Conservation (phyloP, 2,888 invertebrate genomes). For the Ditula angustiorana region DNA sequence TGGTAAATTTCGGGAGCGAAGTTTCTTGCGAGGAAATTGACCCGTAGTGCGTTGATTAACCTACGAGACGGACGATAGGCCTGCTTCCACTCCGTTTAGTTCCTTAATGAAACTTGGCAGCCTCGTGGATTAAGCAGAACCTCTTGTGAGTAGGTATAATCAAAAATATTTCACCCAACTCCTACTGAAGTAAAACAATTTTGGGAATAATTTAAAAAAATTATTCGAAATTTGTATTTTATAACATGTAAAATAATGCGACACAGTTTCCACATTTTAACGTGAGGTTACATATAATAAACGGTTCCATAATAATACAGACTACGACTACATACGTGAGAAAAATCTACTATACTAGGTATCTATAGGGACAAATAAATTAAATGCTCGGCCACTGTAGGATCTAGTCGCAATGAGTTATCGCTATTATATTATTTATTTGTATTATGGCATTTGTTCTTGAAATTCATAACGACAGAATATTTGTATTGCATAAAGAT, state of each 20-base stretch:
- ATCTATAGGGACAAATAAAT: no score
- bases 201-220: background rate
- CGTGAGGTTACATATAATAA: background rate
- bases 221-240: background rate
- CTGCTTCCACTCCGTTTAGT: conserved; percentile 2
- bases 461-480: no score
- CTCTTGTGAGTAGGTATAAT: background rate
- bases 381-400: no score
- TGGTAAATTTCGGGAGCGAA: background rate
- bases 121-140: background rate
- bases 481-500: no score
- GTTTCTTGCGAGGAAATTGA: conserved; percentile 16
- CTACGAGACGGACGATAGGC: conserved; percentile 2
- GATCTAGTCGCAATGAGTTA: no score
- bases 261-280: background rate
- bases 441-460: no score
- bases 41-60: conserved; percentile 20
- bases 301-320: no score
- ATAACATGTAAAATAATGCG: background rate
- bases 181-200: background rate
- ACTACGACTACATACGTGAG: no score
- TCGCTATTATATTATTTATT: no score
- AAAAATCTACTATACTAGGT: no score
- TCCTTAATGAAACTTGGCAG: background rate
- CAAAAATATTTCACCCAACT: background rate